Base-by-base conservation (phyloP, 2,113 vertebrate genomes). In the Hippopotamus amphibius region DNA sequence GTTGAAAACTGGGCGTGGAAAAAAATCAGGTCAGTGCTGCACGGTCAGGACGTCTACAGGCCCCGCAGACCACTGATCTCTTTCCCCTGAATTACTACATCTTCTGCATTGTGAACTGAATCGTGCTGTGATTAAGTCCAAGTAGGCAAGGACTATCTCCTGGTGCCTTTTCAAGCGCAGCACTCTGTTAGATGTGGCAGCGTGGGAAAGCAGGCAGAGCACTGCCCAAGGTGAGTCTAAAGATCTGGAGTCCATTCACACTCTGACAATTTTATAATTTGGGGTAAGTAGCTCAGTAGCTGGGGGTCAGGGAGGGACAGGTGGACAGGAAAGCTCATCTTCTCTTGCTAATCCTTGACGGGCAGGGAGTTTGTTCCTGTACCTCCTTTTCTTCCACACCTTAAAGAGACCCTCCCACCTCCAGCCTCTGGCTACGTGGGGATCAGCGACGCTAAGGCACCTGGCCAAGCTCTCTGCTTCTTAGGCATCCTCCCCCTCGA, bases 141-240 rank as follows among this genome's bases (percentile, higher is more conserved):
- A 10, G 6, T 41, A 48, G 83, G 12, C 14, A 57, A 46, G n/a
- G 14, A 11, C 72, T 7, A 1, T 3, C 61, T 84, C 66, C 43
- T 15, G 9, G 37, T 33, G 26, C 14, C 66, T 46, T 22, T 65
- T 53, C 59, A 17, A 0, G 1, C 0, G 2, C 2, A 37, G 66
- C 7, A 0, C 7, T 0, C 1, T 11, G 12, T 10, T 2, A 2
- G 19, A 30, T 26, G 46, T 2, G 26, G 46, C n/a, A 43, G 17
- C 0, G 0, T 33, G 28, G 22, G 10, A 2, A 0, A 16, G 37
- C 43, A 24, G 48, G 21, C 24, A 9, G 65, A 69, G 41, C 22
- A 19, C 19, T 7, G 53, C 12, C 16, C 0, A 16, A 10, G 14
- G 28, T 0, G 11, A 21, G 22, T 57, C 37, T 33, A 7, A 46